These are phyloP conservation scores for Trissolcus basalis DNA, from an alignment of 1,140 invertebrate species.

Conservation along the genomic window DNA sequence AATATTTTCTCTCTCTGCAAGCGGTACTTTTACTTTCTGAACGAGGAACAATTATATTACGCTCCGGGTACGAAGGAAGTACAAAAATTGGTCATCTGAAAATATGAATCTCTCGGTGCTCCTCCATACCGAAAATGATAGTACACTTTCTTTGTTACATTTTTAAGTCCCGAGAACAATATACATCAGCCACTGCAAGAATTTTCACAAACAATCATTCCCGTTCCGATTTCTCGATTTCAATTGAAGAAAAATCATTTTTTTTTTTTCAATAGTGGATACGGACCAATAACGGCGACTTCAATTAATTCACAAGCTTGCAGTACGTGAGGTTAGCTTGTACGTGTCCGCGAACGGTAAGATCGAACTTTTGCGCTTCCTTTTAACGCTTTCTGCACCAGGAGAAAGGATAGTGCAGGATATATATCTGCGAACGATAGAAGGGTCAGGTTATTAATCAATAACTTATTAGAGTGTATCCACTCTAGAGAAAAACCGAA, in stretches of 20 bases:
- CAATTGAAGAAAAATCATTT: neutral
- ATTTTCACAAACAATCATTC: slow-evolving; percentile 1
- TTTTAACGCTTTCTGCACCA: slow-evolving; percentile 42
- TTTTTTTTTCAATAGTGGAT: neutral
- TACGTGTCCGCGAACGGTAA: slow-evolving; percentile 25
- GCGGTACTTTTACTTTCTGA: no score
- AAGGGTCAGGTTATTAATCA: slow-evolving; percentile 36
- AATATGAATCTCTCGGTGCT: no score
- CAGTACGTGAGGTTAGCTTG: slow-evolving; percentile 18
- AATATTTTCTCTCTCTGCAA: no score
- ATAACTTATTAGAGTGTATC: slow-evolving; percentile 43
- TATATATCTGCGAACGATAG: slow-evolving; percentile 38
- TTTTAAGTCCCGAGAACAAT: no score
- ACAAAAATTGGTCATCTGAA: no score
- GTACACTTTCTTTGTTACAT: no score
- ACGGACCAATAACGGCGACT: slow-evolving; percentile 11
- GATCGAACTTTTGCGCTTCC: slow-evolving; percentile 33
- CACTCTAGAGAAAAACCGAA: slow-evolving; percentile 14
- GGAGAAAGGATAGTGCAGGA: slow-evolving; percentile 33
- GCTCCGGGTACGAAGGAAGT: no score
- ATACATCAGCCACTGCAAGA: no score
- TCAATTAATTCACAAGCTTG: slow-evolving; percentile 35
- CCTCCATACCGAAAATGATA: no score
- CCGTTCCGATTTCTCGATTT: slow-evolving; percentile 11
- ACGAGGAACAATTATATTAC: no score